Base-by-base conservation (phyloP, 1,140 invertebrate species). In the Megathymus violae region DNA sequence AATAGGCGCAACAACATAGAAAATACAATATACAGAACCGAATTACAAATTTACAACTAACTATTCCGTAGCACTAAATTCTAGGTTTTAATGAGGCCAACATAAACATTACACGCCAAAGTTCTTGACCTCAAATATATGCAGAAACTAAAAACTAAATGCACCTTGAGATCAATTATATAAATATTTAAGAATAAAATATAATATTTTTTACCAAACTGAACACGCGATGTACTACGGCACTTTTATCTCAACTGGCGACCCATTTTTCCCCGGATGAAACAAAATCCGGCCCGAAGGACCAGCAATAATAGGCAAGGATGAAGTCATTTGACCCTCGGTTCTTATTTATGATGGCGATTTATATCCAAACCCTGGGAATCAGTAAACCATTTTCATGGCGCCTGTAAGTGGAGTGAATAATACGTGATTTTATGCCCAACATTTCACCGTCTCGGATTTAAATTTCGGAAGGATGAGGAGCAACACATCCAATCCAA, bases 281-380 rank as follows among this genome's bases (percentile, higher is more conserved):
- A 22, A 48, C 59, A 43, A 62, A 67, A 69, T 75, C 67, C 67
- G 61, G 48, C 59, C 44, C 67, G 73, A 66, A 72, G 69, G 64
- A 69, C 58, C 61, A 67, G 51, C 62, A 71, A 71, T 68, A 68
- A 67, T 59, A 58, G 65, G n/a, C 38, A 64, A 69, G 67, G 67
- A 67, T 74, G 56, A 63, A 64, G 61, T 64, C 58, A 63, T 70
- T 74, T 59, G 63, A 67, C 50, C 69, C 65, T 60, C 59, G 31
- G 65, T 27, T 60, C 67, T 67, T 75, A 74, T 72, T 72, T 75
- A 75, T 65, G 69, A 66, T 44, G 50, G 50, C 64, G 44, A 65
- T 69, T 71, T 75, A 67, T 72, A 50, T 59, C 54, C 62, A 44
- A 72, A 67, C 47, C 27, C 52, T 47, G 54, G 61, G 62, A 63